Base-by-base conservation (phyloP, 2,888 invertebrate species). In the Netelia virgata region DNA sequence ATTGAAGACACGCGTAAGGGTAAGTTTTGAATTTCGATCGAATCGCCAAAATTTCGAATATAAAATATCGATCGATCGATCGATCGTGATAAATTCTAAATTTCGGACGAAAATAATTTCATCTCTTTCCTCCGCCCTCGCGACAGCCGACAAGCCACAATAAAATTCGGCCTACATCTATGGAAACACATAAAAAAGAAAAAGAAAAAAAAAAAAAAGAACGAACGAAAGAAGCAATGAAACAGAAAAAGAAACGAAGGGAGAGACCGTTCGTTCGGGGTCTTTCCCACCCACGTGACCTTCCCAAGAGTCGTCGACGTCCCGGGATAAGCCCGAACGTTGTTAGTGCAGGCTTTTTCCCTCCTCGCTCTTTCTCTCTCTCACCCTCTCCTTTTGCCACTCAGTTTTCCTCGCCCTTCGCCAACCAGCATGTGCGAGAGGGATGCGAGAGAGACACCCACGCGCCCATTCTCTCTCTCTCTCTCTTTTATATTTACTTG, bases 1-100 rank as follows among this genome's bases (percentile, higher is more conserved):
- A 86, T 94, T 94, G 68, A 94, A 95, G 85, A 93, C 95, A 0
- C 94, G 95, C 90, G 94, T 96, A 23, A 96, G 96, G 96, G 96
- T 96, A 94, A 92, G 91, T 86, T 53, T 47, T 14, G 8, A 16
- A 50, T 28, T 20, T 28, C 28, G 28, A 28, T 5, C 28, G 5
- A 28, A 36, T 57, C 63, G 11, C 70, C 0, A 20, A 20, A 61
- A 69, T 55, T 47, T 69, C 10, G 16, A 76, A 0, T 3, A 3
- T 14, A 47, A 47, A 47, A 14, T 53, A 43, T 28, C 16, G 20
- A 66, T 23, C 8, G 23, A 14, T 55, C 50, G 55, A 28, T 28
- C 28, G 28, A 28, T 28, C 28, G 28, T 5, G 28, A 28, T 23
- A 5, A 5, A 28, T 28, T 28, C 28, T 3, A 28, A 28, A 28